A percentile compares a stretch with the other conserved stretches of the same genome.
phyloP scores from a whole-genome alignment of 2,888 invertebrate species.

The Agrilus mali region DNA sequence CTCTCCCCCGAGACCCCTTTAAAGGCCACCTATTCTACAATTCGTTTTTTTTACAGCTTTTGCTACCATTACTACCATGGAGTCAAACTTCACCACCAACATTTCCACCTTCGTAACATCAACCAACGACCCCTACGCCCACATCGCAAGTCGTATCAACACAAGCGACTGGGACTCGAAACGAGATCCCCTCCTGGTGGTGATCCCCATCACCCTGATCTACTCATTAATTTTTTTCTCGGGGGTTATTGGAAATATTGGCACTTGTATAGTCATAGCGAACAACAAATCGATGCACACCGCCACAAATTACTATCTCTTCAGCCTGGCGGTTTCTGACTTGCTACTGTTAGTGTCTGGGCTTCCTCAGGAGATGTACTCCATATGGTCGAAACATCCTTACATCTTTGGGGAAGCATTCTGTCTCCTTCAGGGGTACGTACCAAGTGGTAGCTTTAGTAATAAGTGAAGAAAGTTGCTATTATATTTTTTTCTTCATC shows the following conservation, averaged over 20 bases:
- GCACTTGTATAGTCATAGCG: slow-evolving; percentile 67
- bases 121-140: no score
- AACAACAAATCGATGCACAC: slow-evolving; percentile 72
- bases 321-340: slow-evolving; percentile 68
- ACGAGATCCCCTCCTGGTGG: slow-evolving; percentile 45
- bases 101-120: no score
- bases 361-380: slow-evolving; percentile 66
- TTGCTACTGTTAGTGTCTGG: slow-evolving; percentile 61
- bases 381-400: slow-evolving; percentile 59
- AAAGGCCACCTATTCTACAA: no score
- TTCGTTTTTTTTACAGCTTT: no score
- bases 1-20: no score
- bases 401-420: slow-evolving; percentile 66
- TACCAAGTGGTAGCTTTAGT: no score
- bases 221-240: slow-evolving; percentile 59
- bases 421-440: slow-evolving; percentile 45
- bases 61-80: no score
- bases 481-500: no score
- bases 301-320: slow-evolving; percentile 72
- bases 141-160: background rate
- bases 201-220: slow-evolving; percentile 52
- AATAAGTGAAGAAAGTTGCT: no score
- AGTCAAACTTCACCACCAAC: no score
- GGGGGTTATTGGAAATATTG: slow-evolving; percentile 65
- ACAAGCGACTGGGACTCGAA: slow-evolving; percentile 25